A percentile compares a stretch with the other conserved stretches of the same genome.
Evolutionary conservation across 2,888 invertebrate genomes (phyloP).

Genomic region (Coelopa pilipes): DNA sequence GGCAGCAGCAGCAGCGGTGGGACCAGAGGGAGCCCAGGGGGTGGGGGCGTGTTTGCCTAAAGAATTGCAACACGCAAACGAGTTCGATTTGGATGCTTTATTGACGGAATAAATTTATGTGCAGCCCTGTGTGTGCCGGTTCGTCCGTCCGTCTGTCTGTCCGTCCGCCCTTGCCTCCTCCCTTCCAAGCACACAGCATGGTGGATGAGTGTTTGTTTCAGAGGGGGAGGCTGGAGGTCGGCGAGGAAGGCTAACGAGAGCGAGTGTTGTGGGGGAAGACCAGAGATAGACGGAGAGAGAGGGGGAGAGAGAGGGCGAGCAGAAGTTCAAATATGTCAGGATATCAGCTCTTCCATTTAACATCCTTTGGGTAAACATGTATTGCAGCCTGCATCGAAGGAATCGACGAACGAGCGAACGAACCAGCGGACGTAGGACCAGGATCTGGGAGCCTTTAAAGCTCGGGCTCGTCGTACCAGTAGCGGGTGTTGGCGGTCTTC

Average conservation of each 20-base stretch:
- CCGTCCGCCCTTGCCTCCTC: no score
- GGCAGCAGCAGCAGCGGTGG: no score
- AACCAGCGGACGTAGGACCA: neutral
- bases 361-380: conserved; percentile 58
- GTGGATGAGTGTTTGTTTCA: neutral
- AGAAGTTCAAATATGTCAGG: conserved; percentile 44
- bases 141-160: neutral
- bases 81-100: conserved; percentile 49
- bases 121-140: neutral
- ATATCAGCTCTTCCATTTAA: conserved; percentile 55
- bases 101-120: conserved; percentile 57
- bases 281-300: no score
- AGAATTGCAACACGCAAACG: conserved; percentile 40
- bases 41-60: conserved; percentile 40
- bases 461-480: no score
- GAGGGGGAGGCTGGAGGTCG: neutral
- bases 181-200: neutral
- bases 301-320: neutral
- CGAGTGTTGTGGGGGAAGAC: neutral
- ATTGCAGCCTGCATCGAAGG: neutral
- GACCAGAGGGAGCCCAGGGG: conserved; percentile 13
- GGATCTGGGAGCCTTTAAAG: no score
- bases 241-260: conserved; percentile 24
- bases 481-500: neutral
- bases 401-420: neutral